These are phyloP conservation scores for Yponomeuta cagnagella DNA, from an alignment of 2,888 invertebrate genomes.

Conservation along the genomic window DNA sequence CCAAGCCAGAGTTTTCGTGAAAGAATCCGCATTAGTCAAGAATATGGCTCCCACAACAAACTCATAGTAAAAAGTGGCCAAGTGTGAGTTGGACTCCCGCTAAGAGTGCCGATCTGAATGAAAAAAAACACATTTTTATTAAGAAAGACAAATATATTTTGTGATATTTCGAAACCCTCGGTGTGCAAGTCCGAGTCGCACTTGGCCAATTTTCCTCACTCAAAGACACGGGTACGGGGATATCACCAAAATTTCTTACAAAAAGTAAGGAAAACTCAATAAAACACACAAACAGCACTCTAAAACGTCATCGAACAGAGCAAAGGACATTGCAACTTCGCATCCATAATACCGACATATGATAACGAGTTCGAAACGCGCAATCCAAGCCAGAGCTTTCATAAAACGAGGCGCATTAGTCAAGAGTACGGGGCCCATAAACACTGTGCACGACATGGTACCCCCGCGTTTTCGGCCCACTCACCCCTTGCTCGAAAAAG, in stretches of 20 bases:
- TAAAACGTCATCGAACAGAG: slow-evolving; percentile 14
- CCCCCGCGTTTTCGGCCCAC: slow-evolving; percentile 23
- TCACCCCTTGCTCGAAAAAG: slow-evolving; percentile 74
- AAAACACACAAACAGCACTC: background rate
- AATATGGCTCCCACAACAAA: slow-evolving; percentile 61
- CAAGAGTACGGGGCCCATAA: slow-evolving; percentile 69
- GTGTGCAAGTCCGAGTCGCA: too few relatives aligned
- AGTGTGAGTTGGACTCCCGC: too few relatives aligned
- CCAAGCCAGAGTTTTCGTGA: slow-evolving; percentile 63
- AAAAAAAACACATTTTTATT: too few relatives aligned
- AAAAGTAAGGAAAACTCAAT: background rate
- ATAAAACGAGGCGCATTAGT: slow-evolving; percentile 70
- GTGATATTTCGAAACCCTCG: too few relatives aligned
- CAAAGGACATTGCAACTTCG: slow-evolving; percentile 12
- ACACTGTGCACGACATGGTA: slow-evolving; percentile 31
- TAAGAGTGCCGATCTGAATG: too few relatives aligned
- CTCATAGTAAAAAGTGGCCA: too few relatives aligned
- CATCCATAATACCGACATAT: slow-evolving; percentile 39
- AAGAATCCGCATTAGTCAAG: slow-evolving; percentile 70
- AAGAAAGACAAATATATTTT: too few relatives aligned
- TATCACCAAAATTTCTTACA: background rate
- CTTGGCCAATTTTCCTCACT: too few relatives aligned
- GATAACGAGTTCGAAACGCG: slow-evolving; percentile 59
- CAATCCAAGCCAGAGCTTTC: slow-evolving; percentile 61
- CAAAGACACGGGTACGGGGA: too few relatives aligned